Evolutionary conservation across 2,113 vertebrate species (phyloP).

Genomic region (Amblyornis subalaris): DNA sequence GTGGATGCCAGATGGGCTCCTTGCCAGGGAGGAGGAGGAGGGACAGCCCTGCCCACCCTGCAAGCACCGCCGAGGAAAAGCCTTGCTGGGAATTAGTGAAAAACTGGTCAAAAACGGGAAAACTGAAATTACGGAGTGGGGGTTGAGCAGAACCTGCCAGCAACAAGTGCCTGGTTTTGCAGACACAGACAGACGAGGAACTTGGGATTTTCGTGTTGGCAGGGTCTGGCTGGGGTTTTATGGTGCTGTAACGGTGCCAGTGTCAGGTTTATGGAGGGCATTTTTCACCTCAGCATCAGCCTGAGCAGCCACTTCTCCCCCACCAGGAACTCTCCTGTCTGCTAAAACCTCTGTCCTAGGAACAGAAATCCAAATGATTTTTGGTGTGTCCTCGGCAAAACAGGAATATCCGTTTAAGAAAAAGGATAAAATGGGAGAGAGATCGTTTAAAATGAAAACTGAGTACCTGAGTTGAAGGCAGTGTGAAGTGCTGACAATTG

Average conservation of each 20-base stretch:
- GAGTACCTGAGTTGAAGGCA: background rate
- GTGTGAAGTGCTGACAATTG: background rate
- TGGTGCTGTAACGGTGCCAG: background rate
- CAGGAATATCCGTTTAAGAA: background rate
- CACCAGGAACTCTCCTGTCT: background rate
- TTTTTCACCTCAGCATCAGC: background rate
- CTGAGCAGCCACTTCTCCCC: fast-evolving
- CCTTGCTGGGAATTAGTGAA: background rate
- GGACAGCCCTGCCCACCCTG: background rate
- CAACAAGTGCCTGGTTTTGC: background rate
- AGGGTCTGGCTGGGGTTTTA: background rate
- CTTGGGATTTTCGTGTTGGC: fast-evolving
- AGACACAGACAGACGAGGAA: background rate
- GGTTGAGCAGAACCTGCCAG: background rate
- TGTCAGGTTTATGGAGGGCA: background rate
- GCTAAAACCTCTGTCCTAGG: background rate
- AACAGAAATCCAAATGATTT: background rate
- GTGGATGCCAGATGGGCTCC: slow-evolving; percentile 50
- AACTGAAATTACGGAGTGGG: background rate
- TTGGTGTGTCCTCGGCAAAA: background rate
- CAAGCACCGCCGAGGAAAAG: fast-evolving
- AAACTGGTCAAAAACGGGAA: background rate
- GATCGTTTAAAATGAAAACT: background rate
- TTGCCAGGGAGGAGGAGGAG: slow-evolving; percentile 22
- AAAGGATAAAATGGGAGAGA: background rate